Base-by-base conservation (phyloP, 2,888 invertebrate species). In the Erebia ligea region DNA sequence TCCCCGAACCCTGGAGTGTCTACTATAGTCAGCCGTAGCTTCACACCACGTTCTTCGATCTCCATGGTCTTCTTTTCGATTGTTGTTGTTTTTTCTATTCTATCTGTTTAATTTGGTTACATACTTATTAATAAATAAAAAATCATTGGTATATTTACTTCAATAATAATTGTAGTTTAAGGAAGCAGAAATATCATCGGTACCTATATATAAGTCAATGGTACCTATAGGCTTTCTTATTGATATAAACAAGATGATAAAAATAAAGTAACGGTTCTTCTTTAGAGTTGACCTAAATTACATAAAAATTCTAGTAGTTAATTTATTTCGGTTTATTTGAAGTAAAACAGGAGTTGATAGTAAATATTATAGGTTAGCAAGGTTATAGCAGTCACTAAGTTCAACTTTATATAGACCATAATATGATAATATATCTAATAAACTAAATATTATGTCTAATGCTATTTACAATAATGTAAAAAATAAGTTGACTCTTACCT, bases 1-100 rank as follows among this genome's bases (percentile, higher is more conserved):
- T 99, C 98, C 13, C 98, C 98, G 83, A 98, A 99, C 0, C 98
- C 97, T n/a, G 98, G 99, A 0, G 98, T 99, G 84, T 99, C 98
- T 10, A 98, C 98, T 75, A 98, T 97, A 0, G 98, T 98, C 73
- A 99, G 92, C 78, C 98, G 95, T 71, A 98, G 92, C 84, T 98
- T 97, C 0, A 99, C 98, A 11, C 98, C 98, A 62, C 97, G 95
- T 87, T 98, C 98, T 86, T 98, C 98, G 75, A 99, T 98, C 87
- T 98, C 98, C 96, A 98, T 97, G 11, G 98, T 98, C 86, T 96
- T 96, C 90, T 95, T 96, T 83, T 96, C 96, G 76, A 96, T 94
- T 54, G 94, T 91, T 56, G 96, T 96, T 19, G 96, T 96, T 85
- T 96, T 96, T 85, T 96, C 95, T 77, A 96, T 91, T 80, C 95